phyloP scores from a whole-genome alignment of 2,888 invertebrate genomes.

The Xestia ashworthii region DNA sequence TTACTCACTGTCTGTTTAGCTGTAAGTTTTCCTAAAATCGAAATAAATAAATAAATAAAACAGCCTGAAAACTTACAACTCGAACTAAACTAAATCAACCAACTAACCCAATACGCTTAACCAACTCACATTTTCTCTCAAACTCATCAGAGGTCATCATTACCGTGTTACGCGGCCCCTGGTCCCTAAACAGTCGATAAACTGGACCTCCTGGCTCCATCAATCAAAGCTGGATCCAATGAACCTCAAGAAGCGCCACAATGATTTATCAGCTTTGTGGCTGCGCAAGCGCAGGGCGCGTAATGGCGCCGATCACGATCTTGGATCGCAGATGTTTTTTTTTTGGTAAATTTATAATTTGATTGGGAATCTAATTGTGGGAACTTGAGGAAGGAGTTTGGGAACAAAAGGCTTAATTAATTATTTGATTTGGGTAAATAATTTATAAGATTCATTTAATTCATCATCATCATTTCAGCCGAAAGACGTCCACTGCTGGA shows the following conservation, averaged over 20 bases:
- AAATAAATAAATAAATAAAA: no score
- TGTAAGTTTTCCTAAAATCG: no score
- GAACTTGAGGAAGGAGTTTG: constrained; percentile 49
- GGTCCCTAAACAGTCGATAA: constrained; percentile 66
- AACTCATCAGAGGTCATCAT: constrained; percentile 56
- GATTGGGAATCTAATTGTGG: constrained; percentile 64
- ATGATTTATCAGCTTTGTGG: constrained; percentile 82
- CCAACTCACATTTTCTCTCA: constrained; percentile 33
- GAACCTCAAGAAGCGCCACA: constrained; percentile 87
- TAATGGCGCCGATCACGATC: constrained; percentile 73
- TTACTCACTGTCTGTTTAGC: no score
- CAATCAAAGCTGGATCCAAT: constrained; percentile 85
- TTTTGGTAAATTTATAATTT: constrained; percentile 60
- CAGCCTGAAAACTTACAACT: not conserved
- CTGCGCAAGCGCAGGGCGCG: constrained; percentile 68
- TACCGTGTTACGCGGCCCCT: constrained; percentile 67
- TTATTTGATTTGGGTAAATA: constrained; percentile 35
- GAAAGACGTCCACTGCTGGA: no score
- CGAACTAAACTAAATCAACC: constrained; percentile 10
- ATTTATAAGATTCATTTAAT: not conserved
- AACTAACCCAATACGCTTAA: not conserved
- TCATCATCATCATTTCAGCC: no score
- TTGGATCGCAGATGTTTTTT: constrained; percentile 45
- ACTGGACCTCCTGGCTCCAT: constrained; percentile 70
- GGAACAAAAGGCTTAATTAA: constrained; percentile 41